Evolutionary conservation across 2,888 invertebrate genomes (phyloP), one percentile per base, ranked within the genome.

Genomic region (Falcaria lacertinaria): DNA sequence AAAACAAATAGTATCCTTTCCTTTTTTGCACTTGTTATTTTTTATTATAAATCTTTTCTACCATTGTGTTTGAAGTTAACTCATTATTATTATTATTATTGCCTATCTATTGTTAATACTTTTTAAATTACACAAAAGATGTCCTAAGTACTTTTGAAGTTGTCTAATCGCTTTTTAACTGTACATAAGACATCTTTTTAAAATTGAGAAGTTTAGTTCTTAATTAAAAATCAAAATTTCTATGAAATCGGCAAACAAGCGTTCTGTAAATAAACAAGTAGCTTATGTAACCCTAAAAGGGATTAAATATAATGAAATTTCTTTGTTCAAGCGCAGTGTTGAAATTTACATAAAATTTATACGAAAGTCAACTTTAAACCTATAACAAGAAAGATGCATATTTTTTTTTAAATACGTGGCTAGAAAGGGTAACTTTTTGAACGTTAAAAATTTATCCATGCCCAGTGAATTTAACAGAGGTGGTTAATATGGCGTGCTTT

Each of bases 261-360:
- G 42, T 41, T 45, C 49, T 39, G 35, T 34, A 45, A 52, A 50
- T 41, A 64, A 75, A 77, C 74, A 80, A 73, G 48, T 48, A 52
- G 65, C 58, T 65, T 65, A 69, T 25, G 32, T 33, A 45, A 64
- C 73, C 76, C 69, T 45, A 70, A 73, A 71, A 67, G 44, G 73
- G 85, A 86, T 86, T 84, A 83, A n/a, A 43, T 54, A 65, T 82
- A 81, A 83, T 74, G 74, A 74, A 68, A 71, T 77, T 77, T 72
- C 74, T 71, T 81, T 85, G 80, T 80, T 60, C 42, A 33, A 40
- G 42, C 42, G 58, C 34, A 45, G 47, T 45, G 4, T 47, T 34
- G 25, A 25, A 44, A 19, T 35, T 36, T 36, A 40, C 15, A 15
- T 28, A 28, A 4, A 5, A 33, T 13, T 7, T 13, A 6, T 8